Evolutionary conservation across 2,888 invertebrate genomes (phyloP).

Genomic region (Chromoteleia sp.): DNA sequence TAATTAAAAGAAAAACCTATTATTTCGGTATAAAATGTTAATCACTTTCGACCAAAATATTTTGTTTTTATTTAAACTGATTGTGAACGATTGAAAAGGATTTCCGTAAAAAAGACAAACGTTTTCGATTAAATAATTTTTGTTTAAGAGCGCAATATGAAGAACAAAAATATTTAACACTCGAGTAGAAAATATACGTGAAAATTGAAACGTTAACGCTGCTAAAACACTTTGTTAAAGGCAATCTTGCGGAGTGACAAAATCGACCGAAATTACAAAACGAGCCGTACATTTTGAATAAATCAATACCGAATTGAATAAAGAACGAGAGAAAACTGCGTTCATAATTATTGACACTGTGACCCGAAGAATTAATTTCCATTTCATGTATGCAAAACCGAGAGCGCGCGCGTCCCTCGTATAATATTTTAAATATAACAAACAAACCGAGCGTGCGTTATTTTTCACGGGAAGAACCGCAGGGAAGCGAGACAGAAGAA

Average conservation of each 20-base stretch:
- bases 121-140: too few relatives aligned
- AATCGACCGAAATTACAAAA: slow-evolving; percentile 19
- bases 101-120: too few relatives aligned
- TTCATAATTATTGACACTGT: slow-evolving; percentile 58
- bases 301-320: slow-evolving; percentile 48
- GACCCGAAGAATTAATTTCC: slow-evolving; percentile 56
- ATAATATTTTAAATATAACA: slow-evolving; percentile 54
- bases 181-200: too few relatives aligned
- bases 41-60: too few relatives aligned
- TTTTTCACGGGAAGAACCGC: slow-evolving; percentile 42
- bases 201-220: too few relatives aligned
- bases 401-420: neutral
- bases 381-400: slow-evolving; percentile 49
- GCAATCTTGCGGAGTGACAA: neutral
- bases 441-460: slow-evolving; percentile 28
- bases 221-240: neutral
- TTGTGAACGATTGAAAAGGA: too few relatives aligned
- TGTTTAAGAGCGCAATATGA: too few relatives aligned
- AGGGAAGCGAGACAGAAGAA: slow-evolving; percentile 45
- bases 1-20: too few relatives aligned
- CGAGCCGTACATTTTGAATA: slow-evolving; percentile 26
- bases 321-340: slow-evolving; percentile 54
- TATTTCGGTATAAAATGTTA: too few relatives aligned
- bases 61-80: too few relatives aligned
- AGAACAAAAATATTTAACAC: too few relatives aligned